phyloP scores from a whole-genome alignment of 2,888 invertebrate species.

The Hecatera dysodea region DNA sequence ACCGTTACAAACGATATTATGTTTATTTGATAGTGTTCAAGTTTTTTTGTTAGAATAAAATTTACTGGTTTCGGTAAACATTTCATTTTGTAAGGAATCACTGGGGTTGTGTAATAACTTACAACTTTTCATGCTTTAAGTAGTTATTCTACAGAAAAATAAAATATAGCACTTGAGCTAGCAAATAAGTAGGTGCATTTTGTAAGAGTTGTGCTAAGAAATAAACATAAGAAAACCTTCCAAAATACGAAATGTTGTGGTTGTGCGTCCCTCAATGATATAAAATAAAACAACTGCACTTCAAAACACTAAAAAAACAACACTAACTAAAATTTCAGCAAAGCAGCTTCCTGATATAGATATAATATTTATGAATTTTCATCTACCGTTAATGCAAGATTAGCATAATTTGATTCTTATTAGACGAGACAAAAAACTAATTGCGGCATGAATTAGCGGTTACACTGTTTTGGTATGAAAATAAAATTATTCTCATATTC shows the following conservation, averaged over 20 bases:
- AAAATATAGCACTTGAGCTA: no score
- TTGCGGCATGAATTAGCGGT: neutral
- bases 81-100: neutral
- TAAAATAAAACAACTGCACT: slow-evolving; percentile 5
- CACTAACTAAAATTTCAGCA: neutral
- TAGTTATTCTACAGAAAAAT: neutral
- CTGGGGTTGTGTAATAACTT: no score
- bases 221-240: neutral
- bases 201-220: neutral
- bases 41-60: slow-evolving; percentile 18
- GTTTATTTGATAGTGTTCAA: slow-evolving; percentile 28
- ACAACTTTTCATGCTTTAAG: neutral
- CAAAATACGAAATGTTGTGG: neutral
- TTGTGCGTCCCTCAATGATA: neutral
- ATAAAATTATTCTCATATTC: slow-evolving; percentile 58
- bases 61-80: slow-evolving; percentile 3
- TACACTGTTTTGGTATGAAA: slow-evolving; percentile 35
- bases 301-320: neutral
- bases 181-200: no score
- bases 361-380: slow-evolving; percentile 10
- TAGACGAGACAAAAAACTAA: slow-evolving; percentile 15
- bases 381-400: slow-evolving; percentile 8
- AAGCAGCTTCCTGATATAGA: slow-evolving; percentile 18
- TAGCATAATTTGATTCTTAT: slow-evolving; percentile 8
- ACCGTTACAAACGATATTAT: slow-evolving; percentile 23